Percentiles rank a stretch among this genome's conserved stretches.
Evolutionary conservation across 2,888 invertebrate species (phyloP).

Genomic region (Sesamia inferens): DNA sequence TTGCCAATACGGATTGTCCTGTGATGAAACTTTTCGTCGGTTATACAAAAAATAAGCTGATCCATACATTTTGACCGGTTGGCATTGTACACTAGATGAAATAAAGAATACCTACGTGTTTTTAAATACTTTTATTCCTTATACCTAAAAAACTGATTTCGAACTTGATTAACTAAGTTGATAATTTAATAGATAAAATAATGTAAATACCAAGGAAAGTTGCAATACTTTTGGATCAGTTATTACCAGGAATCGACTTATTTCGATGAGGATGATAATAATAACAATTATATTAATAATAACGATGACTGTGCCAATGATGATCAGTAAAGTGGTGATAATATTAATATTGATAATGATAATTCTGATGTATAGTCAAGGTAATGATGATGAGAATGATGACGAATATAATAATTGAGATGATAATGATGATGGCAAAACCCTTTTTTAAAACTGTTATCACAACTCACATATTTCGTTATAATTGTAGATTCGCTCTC

Average conservation of each 20-base stretch:
- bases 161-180: not conserved
- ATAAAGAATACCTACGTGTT: not conserved
- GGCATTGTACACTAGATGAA: too few relatives aligned
- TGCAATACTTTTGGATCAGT: not conserved
- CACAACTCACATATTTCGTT: too few relatives aligned
- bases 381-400: too few relatives aligned
- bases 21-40: too few relatives aligned
- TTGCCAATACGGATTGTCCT: too few relatives aligned
- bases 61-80: too few relatives aligned
- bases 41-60: too few relatives aligned
- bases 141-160: not conserved
- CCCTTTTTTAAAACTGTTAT: not conserved
- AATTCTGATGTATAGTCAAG: not conserved
- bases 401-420: not conserved
- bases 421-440: not conserved
- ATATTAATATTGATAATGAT: not conserved
- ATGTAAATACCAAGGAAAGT: not conserved
- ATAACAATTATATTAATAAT: too few relatives aligned
- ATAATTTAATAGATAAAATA: not conserved
- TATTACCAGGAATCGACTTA: not conserved
- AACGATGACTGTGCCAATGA: too few relatives aligned
- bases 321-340: too few relatives aligned
- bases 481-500: constrained; percentile 21
- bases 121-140: not conserved
- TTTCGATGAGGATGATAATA: too few relatives aligned